Base-by-base conservation (phyloP, 2,888 invertebrate genomes). In the Archips xylosteana region DNA sequence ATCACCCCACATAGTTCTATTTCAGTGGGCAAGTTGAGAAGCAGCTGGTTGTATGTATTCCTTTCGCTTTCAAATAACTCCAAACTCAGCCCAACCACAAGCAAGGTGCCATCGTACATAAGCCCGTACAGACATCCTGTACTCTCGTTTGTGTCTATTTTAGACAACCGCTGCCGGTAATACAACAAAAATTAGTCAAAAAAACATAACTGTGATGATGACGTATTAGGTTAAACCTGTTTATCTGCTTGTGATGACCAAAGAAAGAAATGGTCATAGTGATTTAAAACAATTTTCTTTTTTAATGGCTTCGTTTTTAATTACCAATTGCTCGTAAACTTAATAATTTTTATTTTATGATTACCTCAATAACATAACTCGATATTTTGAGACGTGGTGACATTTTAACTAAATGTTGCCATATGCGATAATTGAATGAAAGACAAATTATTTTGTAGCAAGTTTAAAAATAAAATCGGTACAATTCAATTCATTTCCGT, bases 1-100 rank as follows among this genome's bases (percentile, higher is more conserved):
- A 97, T 95, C 72, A 97, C 94, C 39, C 97, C 97, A 85, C 97
- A 97, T 66, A 97, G 91, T 89, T 97, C 97, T 75, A 97, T 89
- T 87, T 97, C 97, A 2, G 96, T 96, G 15, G 97, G 97, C 82
- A 97, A 95, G 81, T 96, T 96, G 39, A 96, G 92, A 76, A 96
- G 94, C 54, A 96, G 84, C 77, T 94, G 92, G 57, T 89, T 91
- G 77, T 95, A 92, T n/a, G 91, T 86, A 77, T 92, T 91, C 83
- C 94, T 90, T 84, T 94, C 91, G 90, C 93, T 92, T 69, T 96
- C 95, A 81, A 96, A 95, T 70, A 94, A 92, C 86, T 97, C 96
- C 81, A 97, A 89, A 83, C 96, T 96, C 80, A 97, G 95, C 66
- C 96, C 96, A 77, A 97, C 89, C 70, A 97, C 95, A 47, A 96